Conservation (phyloP, 2,797 vertebrate species). For the Cyclura pinguis region DNA sequence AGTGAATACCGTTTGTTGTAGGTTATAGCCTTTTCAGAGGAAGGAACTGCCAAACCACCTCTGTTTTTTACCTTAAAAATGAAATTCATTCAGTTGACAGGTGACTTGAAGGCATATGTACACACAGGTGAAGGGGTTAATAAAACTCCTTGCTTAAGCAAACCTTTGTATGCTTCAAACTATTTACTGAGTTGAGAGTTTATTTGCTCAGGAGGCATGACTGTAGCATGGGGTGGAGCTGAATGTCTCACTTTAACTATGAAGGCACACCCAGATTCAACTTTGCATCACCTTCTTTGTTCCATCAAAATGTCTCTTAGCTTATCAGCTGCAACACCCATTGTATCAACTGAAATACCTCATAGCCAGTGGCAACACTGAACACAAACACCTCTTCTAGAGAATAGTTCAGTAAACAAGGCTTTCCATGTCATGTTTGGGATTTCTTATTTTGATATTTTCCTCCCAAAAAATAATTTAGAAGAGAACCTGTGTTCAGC, state of each 20-base stretch:
- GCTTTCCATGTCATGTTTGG: constrained; percentile 12
- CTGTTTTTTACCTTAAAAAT: no score
- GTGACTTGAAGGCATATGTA: no score
- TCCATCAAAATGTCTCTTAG: constrained; percentile 22
- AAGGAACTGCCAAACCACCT: no score
- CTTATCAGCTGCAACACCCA: constrained; percentile 46
- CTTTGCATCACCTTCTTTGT: constrained; percentile 48
- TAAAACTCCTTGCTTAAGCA: background rate
- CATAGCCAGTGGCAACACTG: background rate
- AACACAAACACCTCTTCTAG: background rate
- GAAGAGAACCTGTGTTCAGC: constrained; percentile 8
- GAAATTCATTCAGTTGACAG: no score
- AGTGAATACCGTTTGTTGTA: no score
- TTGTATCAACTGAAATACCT: constrained; percentile 24
- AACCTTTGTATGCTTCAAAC: background rate
- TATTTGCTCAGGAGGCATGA: constrained; percentile 57
- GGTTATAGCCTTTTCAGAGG: no score
- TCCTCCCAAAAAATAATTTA: background rate
- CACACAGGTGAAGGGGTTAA: background rate
- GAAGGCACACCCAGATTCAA: constrained; percentile 60
- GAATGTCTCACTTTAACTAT: constrained; percentile 49
- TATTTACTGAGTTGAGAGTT: constrained; percentile 56
- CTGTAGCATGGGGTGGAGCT: constrained; percentile 52
- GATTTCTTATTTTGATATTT: constrained; percentile 25
- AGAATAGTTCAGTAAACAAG: background rate